Percentiles rank a stretch among this genome's conserved stretches.
Conservation (phyloP, 2,113 vertebrate genomes). For the Bujurquina vittata region DNA sequence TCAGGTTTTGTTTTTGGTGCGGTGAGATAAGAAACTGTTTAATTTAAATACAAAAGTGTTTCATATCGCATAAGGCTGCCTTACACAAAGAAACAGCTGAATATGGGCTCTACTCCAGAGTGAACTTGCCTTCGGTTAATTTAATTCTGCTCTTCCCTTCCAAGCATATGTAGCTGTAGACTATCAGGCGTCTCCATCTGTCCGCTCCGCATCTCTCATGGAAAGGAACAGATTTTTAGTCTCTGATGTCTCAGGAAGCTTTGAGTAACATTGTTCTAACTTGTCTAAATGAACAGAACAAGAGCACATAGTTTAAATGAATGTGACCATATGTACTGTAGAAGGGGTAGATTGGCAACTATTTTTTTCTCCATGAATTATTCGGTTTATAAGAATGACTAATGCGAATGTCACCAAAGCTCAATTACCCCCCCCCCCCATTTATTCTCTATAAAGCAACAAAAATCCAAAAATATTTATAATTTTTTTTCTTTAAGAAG, state of each 20-base stretch:
- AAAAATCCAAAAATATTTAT: too few relatives aligned
- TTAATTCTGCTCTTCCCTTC: conserved; percentile 3
- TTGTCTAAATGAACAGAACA: neutral
- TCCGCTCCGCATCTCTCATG: conserved; percentile 1
- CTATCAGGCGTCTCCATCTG: conserved; percentile 42
- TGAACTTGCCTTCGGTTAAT: neutral
- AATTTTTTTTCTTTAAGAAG: neutral
- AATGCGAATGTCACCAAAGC: neutral
- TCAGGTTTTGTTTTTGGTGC: neutral
- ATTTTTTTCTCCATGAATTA: neutral
- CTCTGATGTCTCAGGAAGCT: neutral
- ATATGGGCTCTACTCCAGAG: neutral
- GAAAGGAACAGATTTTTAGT: neutral
- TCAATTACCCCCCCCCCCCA: too few relatives aligned
- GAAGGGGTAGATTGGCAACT: neutral
- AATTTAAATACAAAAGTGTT: neutral
- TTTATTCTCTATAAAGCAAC: too few relatives aligned
- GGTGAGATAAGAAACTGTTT: neutral
- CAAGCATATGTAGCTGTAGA: neutral
- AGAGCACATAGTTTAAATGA: neutral
- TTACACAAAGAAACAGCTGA: neutral
- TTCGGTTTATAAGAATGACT: neutral
- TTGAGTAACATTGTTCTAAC: neutral
- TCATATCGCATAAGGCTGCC: neutral
- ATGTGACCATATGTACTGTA: neutral